Evolutionary conservation across 1,140 invertebrate species (phyloP).

Genomic region (Drosophila oshimai): DNA sequence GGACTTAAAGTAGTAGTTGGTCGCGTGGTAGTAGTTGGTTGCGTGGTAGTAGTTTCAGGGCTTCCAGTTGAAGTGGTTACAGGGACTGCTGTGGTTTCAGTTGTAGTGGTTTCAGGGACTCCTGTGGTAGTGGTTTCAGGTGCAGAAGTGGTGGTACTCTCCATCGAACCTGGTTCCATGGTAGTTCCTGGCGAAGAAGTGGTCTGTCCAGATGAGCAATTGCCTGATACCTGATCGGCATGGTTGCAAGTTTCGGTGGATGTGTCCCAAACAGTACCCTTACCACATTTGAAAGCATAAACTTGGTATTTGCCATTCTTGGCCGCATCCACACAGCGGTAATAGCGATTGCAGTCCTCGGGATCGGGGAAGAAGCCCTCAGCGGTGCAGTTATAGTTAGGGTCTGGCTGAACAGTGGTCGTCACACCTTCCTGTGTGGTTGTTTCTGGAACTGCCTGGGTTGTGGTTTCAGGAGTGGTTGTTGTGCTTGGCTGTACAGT

Average conservation of each 20-base stretch:
- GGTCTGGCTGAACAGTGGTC: constrained; percentile 8
- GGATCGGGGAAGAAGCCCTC: constrained; percentile 68
- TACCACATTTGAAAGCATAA: constrained; percentile 86
- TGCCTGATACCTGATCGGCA: constrained; percentile 66
- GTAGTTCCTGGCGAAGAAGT: constrained; percentile 19
- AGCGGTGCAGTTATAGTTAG: constrained; percentile 53
- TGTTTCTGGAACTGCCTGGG: too few species aligned
- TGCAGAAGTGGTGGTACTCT: constrained; percentile 1
- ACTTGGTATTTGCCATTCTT: constrained; percentile 84
- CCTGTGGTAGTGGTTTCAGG: constrained; percentile 25
- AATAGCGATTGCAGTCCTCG: constrained; percentile 87
- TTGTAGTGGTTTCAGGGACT: constrained; percentile 61
- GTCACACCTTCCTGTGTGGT: too few species aligned
- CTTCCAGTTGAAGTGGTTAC: constrained; percentile 6
- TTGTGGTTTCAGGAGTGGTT: constrained; percentile 31
- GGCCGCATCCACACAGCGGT: constrained; percentile 86
- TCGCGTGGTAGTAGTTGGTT: constrained; percentile 17
- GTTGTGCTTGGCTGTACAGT: constrained; percentile 8
- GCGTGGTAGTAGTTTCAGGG: constrained; percentile 14
- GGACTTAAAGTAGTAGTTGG: too few species aligned
- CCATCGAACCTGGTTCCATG: not conserved
- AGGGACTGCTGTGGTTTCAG: constrained; percentile 40
- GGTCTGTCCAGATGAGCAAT: constrained; percentile 66
- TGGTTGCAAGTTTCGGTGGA: constrained; percentile 85
- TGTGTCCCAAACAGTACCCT: constrained; percentile 87